Conservation (phyloP, 2,797 vertebrate species). For the Periparus ater region DNA sequence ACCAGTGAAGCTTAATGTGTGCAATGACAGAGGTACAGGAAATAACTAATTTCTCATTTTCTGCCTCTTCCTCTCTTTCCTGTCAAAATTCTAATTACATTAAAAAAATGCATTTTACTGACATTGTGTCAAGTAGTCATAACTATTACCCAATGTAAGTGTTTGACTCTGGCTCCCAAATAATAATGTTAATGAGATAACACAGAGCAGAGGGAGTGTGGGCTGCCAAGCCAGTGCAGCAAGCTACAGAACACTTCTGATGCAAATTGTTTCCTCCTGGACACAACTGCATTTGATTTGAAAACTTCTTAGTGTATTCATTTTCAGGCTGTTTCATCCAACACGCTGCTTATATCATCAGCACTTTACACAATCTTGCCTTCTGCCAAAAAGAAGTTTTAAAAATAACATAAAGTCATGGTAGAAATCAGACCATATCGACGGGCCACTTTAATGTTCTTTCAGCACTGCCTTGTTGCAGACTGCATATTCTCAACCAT, state of each 20-base stretch:
- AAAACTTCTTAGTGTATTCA: slow-evolving; percentile 9
- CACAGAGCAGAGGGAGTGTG: slow-evolving; percentile 25
- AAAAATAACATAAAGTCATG: background rate
- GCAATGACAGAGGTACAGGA: slow-evolving; percentile 59
- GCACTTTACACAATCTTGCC: background rate
- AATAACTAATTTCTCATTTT: slow-evolving; percentile 61
- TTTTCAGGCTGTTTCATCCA: background rate
- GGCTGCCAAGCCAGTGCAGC: slow-evolving; percentile 30
- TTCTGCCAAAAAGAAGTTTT: background rate
- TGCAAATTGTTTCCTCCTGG: slow-evolving; percentile 31
- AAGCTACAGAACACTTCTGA: slow-evolving; percentile 13
- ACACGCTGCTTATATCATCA: background rate
- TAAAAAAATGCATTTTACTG: slow-evolving; percentile 36
- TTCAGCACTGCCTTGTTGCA: background rate
- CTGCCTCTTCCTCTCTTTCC: slow-evolving; percentile 57
- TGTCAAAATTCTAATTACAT: slow-evolving; percentile 56
- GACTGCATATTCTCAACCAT: background rate
- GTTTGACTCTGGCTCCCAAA: slow-evolving; percentile 51
- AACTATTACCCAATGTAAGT: slow-evolving; percentile 16
- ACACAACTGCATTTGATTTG: slow-evolving; percentile 34
- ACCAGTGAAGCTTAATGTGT: slow-evolving; percentile 32
- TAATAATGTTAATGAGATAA: slow-evolving; percentile 54
- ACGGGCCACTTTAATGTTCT: background rate
- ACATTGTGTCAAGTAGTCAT: slow-evolving; percentile 46
- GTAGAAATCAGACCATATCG: background rate